Evolutionary conservation across 2,888 invertebrate species (phyloP).

Genomic region (Pecten maximus): DNA sequence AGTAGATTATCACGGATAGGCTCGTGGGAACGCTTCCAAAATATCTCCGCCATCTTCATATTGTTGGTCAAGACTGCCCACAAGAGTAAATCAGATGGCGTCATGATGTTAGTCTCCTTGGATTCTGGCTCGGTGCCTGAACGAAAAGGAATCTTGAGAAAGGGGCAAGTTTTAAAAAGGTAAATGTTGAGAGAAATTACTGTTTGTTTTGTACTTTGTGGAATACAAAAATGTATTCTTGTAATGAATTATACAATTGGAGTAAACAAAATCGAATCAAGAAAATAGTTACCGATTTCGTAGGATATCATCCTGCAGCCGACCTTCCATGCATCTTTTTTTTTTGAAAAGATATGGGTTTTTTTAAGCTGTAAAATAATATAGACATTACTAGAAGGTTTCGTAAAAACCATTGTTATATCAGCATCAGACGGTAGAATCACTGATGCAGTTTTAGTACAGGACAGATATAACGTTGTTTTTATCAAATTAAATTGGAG

Average conservation of each 20-base stretch:
- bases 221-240: too few relatives aligned
- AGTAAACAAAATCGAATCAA: neutral
- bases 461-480: too few relatives aligned
- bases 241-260: too few relatives aligned
- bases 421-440: too few relatives aligned
- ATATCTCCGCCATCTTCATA: neutral
- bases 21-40: neutral
- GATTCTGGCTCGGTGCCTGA: neutral
- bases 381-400: too few relatives aligned
- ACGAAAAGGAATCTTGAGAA: too few relatives aligned
- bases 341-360: neutral
- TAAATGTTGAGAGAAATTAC: too few relatives aligned
- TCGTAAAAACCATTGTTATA: too few relatives aligned
- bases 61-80: conserved; percentile 7
- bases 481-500: too few relatives aligned
- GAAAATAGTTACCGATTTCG: neutral
- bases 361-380: neutral
- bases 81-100: neutral
- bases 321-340: neutral
- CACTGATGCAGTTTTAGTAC: too few relatives aligned
- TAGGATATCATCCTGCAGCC: neutral
- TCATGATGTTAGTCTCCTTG: neutral
- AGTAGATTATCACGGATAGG: neutral
- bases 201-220: too few relatives aligned
- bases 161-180: too few relatives aligned